These are phyloP conservation scores for Hypomecis atomaria DNA, from an alignment of 2,888 invertebrate species.

Conservation along the genomic window DNA sequence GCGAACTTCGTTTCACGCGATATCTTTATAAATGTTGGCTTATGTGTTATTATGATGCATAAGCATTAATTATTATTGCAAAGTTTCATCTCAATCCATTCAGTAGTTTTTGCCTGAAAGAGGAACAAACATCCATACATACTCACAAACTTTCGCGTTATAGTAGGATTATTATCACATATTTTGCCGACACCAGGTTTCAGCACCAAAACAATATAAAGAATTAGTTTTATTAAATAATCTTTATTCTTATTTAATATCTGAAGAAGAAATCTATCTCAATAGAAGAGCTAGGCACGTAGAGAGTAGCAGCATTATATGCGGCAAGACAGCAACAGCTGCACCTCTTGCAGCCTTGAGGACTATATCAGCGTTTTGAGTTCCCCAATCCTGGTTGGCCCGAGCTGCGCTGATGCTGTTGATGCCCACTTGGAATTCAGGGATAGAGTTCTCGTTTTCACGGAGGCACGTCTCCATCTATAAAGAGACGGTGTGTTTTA, in stretches of 20 bases:
- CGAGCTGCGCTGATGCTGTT: slow-evolving; percentile 61
- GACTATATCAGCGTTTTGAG: slow-evolving; percentile 56
- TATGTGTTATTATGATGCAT: too few relatives aligned
- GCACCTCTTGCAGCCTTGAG: slow-evolving; percentile 62
- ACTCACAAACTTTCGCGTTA: too few relatives aligned
- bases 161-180: too few relatives aligned
- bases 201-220: too few relatives aligned
- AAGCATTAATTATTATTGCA: too few relatives aligned
- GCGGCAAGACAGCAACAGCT: slow-evolving; percentile 55
- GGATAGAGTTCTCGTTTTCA: slow-evolving; percentile 52
- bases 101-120: too few relatives aligned
- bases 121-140: too few relatives aligned
- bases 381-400: slow-evolving; percentile 68
- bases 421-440: slow-evolving; percentile 61
- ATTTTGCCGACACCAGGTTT: too few relatives aligned
- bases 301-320: slow-evolving; percentile 54
- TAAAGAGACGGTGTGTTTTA: slow-evolving; percentile 21
- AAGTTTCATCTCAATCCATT: too few relatives aligned
- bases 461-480: slow-evolving; percentile 75
- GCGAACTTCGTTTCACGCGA: too few relatives aligned
- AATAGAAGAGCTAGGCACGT: slow-evolving; percentile 57
- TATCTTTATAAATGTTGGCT: too few relatives aligned
- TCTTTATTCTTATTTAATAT: not conserved
- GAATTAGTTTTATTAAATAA: not conserved
- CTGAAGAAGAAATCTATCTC: slow-evolving; percentile 43